Evolutionary conservation across 2,888 invertebrate genomes (phyloP).

Genomic region (Aromia moschata): DNA sequence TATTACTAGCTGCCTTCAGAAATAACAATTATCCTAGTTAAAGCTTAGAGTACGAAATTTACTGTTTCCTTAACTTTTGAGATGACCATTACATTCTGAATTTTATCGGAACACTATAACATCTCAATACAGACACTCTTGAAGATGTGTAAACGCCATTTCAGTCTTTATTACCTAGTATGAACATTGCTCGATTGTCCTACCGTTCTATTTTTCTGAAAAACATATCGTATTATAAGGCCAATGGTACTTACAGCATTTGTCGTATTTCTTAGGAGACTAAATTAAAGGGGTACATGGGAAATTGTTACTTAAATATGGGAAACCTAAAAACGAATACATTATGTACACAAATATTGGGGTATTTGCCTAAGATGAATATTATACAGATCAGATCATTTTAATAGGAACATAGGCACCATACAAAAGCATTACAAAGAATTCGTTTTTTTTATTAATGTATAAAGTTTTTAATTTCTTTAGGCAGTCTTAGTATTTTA

Average conservation of each 20-base stretch:
- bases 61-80: neutral
- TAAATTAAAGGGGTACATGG: slow-evolving; percentile 1
- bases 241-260: neutral
- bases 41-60: neutral
- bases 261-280: neutral
- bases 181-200: neutral
- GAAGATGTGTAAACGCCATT: neutral
- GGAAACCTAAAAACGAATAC: neutral
- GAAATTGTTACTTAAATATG: neutral
- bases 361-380: too few relatives aligned
- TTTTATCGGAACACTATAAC: neutral
- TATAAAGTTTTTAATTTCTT: too few relatives aligned
- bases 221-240: slow-evolving; percentile 1
- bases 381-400: too few relatives aligned
- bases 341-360: neutral
- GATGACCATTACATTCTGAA: neutral
- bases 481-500: too few relatives aligned
- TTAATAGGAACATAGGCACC: too few relatives aligned
- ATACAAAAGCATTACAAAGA: too few relatives aligned
- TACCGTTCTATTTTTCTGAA: neutral
- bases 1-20: neutral
- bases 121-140: neutral
- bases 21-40: neutral
- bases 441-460: too few relatives aligned
- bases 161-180: neutral